Evolutionary conservation across 35 echinoderm and acorn worm genomes (phyloP), one percentile per base, ranked within the genome.

Genomic region (Ptychodera flava): DNA sequence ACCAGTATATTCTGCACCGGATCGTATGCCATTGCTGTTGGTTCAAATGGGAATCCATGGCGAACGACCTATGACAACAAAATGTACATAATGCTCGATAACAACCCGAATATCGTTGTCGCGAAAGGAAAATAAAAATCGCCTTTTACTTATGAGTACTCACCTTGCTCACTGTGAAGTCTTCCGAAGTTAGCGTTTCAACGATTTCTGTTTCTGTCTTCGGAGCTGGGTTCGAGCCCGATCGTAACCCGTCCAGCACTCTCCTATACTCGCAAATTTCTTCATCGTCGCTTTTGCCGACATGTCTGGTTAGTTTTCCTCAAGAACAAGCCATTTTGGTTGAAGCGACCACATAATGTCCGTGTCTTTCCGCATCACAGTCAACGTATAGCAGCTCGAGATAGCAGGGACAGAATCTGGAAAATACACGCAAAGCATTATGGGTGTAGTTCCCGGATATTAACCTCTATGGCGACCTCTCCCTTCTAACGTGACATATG

Each of bases 1-100:
- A 92, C 96, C 77, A 99, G 85, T 36, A 99, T 99, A 52, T 99
- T 94, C 84, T 99, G 96, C 27, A 99, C 96, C 28, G 96, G 96
- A 86, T 99, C 96, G 83, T 99, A 99, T 78, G 96, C 96, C 88
- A 99, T 93, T 36, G 96, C 88, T 75, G 89, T 99, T n/a, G 96
- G 96, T 83, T 99, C 96, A 80, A 88, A 99, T n/a, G 96, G 96
- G 78, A 99, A 99, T 87, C 96, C 96, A 94, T 99, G 96, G 85
- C 96, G 96, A 88, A 99, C 96, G 84, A 99, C 96, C 96, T 99
- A 38, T 14, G 77, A 83, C 34, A 88, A 28, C 28, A 31, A 85
- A 0, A 85, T 85, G 36, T 34, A 14, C 0, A 31, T 27, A 83
- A 33, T 85, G 38, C 27, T 28, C 30, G 16, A 36, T 32, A 76